These are phyloP conservation scores for Anolis carolinensis DNA, from an alignment of 2,113 vertebrate species.

Conservation along the genomic window DNA sequence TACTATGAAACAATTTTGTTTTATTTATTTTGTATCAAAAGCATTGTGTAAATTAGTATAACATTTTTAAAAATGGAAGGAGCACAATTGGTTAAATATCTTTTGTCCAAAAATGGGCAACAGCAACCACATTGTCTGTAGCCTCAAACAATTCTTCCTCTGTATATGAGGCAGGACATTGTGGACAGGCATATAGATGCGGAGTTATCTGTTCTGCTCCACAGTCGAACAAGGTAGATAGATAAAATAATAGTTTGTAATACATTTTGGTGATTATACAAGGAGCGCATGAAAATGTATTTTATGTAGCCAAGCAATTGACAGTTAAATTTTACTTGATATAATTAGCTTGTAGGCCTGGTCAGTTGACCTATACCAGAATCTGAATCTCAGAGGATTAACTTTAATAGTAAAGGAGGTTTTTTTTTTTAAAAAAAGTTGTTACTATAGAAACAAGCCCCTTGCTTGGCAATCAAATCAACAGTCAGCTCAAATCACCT, in stretches of 20 bases:
- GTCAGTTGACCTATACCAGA: background rate
- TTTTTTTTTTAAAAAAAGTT: background rate
- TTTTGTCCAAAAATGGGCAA: too few relatives aligned
- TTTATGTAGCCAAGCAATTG: background rate
- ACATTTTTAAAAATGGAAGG: too few relatives aligned
- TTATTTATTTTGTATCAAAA: too few relatives aligned
- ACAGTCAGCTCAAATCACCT: background rate
- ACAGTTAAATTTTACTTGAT: background rate
- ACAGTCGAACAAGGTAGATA: too few relatives aligned
- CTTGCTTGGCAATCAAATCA: constrained; percentile 10
- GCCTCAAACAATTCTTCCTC: too few relatives aligned
- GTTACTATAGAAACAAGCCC: constrained; percentile 22
- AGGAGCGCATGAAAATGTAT: background rate
- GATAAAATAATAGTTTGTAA: background rate
- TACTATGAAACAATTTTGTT: too few relatives aligned
- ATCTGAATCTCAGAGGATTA: background rate
- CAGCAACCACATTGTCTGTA: too few relatives aligned
- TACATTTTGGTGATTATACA: background rate
- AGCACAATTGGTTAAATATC: too few relatives aligned
- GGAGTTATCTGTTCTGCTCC: too few relatives aligned
- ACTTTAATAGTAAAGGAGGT: background rate
- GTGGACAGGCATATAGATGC: too few relatives aligned
- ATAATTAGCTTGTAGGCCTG: background rate
- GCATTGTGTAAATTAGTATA: too few relatives aligned
- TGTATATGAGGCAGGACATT: too few relatives aligned